A percentile compares a stretch with the other conserved stretches of the same genome.
These are phyloP conservation scores for Heteromormyrus szaboi DNA, from an alignment of 2,797 vertebrate genomes.

Conservation along the genomic window DNA sequence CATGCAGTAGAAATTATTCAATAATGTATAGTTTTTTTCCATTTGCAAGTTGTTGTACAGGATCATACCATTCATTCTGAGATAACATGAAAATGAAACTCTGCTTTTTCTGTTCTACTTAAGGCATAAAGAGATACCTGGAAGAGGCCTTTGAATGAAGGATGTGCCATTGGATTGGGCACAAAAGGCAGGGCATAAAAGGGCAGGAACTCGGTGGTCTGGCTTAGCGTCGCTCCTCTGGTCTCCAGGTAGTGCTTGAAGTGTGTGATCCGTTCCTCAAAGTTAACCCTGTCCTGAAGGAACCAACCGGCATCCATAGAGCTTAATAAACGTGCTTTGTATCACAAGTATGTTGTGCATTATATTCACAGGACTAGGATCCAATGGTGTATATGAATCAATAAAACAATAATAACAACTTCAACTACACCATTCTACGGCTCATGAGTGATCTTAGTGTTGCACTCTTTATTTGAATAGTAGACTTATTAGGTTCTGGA, in stretches of 20 bases:
- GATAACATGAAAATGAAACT: neutral
- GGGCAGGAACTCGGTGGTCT: conserved; percentile 85
- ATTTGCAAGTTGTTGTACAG: neutral
- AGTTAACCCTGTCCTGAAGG: conserved; percentile 69
- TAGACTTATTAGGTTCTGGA: neutral
- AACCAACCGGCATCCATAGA: neutral
- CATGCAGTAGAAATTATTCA: neutral
- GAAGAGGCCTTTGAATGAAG: conserved; percentile 88
- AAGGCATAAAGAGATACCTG: conserved; percentile 56
- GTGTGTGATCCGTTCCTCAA: conserved; percentile 71
- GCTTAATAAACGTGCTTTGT: neutral
- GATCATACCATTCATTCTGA: neutral
- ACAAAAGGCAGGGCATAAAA: conserved; percentile 94
- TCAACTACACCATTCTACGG: neutral
- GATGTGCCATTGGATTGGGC: conserved; percentile 78
- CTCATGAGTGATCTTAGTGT: neutral
- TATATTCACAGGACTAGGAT: neutral
- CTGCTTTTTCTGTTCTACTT: neutral
- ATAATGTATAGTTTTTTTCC: neutral
- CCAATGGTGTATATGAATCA: neutral
- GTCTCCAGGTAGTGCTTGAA: conserved; percentile 89
- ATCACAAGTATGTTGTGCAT: neutral
- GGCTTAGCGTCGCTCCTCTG: conserved; percentile 78
- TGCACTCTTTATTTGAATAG: neutral
- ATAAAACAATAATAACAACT: neutral